Percentiles rank a stretch among this genome's conserved stretches.
Conservation (phyloP, 2,113 vertebrate genomes). For the Rutilus rutilus region DNA sequence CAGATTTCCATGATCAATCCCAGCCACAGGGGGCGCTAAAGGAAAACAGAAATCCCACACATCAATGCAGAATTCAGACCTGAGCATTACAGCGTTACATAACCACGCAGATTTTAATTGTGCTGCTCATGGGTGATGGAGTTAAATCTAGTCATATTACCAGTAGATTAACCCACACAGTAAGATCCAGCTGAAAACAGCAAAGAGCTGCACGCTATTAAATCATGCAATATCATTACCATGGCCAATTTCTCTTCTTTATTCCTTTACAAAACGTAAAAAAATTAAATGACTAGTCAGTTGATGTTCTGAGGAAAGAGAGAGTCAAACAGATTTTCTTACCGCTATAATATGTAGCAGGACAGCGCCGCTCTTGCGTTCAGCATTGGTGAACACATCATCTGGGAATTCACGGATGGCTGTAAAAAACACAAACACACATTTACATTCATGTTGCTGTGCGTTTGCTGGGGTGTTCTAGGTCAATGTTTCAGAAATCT, state of each 20-base stretch:
- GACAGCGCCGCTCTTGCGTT: constrained; percentile 86
- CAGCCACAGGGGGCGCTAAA: constrained; percentile 73
- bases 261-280: neutral
- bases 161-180: constrained; percentile 9
- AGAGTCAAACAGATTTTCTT: constrained; percentile 63
- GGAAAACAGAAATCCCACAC: constrained; percentile 43
- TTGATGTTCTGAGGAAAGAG: neutral
- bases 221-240: neutral
- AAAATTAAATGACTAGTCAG: too few species aligned
- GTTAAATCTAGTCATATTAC: constrained; percentile 1
- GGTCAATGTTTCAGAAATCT: neutral
- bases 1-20: constrained; percentile 59
- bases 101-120: constrained; percentile 9
- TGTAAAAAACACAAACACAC: constrained; percentile 67
- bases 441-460: neutral
- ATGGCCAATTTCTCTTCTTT: neutral
- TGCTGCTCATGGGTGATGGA: constrained; percentile 3
- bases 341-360: constrained; percentile 91
- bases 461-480: too few species aligned
- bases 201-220: neutral
- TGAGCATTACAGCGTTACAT: constrained; percentile 33
- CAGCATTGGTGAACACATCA: constrained; percentile 88
- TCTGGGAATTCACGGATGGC: constrained; percentile 93
- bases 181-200: neutral
- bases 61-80: neutral